Base-by-base conservation (phyloP, 2,797 vertebrate genomes). In the Peromyscus attwateri region DNA sequence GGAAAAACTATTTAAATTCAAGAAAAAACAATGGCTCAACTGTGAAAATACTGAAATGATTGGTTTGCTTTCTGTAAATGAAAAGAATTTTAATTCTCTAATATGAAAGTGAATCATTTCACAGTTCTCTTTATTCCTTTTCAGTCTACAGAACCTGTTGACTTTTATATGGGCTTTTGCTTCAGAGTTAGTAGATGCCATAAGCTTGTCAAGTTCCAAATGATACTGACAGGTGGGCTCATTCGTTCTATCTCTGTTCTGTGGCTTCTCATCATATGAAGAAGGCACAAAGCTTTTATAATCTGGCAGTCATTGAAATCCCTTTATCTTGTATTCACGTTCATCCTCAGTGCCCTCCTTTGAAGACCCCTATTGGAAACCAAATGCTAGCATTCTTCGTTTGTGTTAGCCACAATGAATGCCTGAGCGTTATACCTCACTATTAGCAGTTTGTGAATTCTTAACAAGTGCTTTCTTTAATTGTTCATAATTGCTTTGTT, bases 261-360 rank as follows among this genome's bases (percentile, higher is more conserved):
- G 27, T 91, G 31, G 87, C 84, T 95, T 79, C 34, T 76, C 52
- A n/a, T 94, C 73, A 89, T 75, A 52, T 68, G 52, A 52, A 52
- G 66, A 90, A 92, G 87, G n/a, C 70, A 66, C 92, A 95, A 68
- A 88, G 43, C 62, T 94, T 91, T 97, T 83, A 60, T 94, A 94
- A 91, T 80, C 68, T 94, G 95, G 89, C 75, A 97, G 17, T 97
- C 91, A 92, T 68, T 95, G 84, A 89, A 94, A 94, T 91, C 77
- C 46, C 43, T 96, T 87, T 94, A 93, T 96, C 80, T 96, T 96
- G 92, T 95, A 96, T 97, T 97, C 90, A 88, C 95, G 94, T 92
- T 96, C 62, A 87, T 97, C 96, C 93, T 95, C 57, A n/a, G 81
- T 62, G 79, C 94, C 89, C 73, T 95, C 95, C 89, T 96, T 92